Evolutionary conservation across 1,140 invertebrate species (phyloP).

Genomic region (Sitobion miscanthi): DNA sequence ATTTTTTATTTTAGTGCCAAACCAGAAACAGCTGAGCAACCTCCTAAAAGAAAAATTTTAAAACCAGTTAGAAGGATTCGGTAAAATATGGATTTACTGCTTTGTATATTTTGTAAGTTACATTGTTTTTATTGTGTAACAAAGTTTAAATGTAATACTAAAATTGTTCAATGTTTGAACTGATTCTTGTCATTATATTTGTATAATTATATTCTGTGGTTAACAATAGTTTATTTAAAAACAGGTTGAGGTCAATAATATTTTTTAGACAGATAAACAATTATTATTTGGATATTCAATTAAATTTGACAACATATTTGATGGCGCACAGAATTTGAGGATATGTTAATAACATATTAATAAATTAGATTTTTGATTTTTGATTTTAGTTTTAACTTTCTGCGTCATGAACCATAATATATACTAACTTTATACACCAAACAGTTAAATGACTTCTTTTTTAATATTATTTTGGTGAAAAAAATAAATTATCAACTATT

Average conservation of each 20-base stretch:
- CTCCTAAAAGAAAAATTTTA: constrained; percentile 53
- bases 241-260: background rate
- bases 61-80: constrained; percentile 51
- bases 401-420: background rate
- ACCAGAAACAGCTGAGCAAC: constrained; percentile 39
- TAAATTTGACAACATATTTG: constrained; percentile 10
- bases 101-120: constrained; percentile 40
- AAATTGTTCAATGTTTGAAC: constrained; percentile 30
- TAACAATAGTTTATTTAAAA: background rate
- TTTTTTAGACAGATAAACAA: background rate
- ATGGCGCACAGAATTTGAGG: background rate
- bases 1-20: constrained; percentile 28
- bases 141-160: background rate
- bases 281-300: background rate
- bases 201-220: background rate
- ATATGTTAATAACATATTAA: background rate
- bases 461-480: constrained; percentile 13
- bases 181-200: background rate
- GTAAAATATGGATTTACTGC: constrained; percentile 37
- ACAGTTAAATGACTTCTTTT: background rate
- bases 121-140: constrained; percentile 25
- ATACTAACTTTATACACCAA: background rate
- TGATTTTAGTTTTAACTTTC: background rate
- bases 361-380: background rate
- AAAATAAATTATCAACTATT: background rate